These are phyloP conservation scores for Drosophila santomea DNA, from an alignment of 1,140 invertebrate species.

Conservation along the genomic window DNA sequence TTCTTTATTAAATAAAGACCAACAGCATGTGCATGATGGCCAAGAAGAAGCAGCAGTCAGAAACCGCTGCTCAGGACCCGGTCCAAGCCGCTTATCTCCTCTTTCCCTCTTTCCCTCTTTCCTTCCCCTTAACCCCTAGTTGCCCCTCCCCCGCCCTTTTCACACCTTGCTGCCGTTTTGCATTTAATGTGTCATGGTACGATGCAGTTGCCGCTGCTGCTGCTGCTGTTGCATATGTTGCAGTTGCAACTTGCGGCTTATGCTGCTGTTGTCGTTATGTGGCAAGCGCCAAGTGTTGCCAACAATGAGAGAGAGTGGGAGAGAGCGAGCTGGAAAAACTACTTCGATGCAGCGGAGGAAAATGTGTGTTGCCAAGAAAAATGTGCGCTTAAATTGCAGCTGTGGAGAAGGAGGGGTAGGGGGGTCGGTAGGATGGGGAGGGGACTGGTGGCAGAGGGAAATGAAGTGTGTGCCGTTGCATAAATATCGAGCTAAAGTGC, in stretches of 20 bases:
- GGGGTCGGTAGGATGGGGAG: not conserved
- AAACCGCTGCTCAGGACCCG: constrained; percentile 30
- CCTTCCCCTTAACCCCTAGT: constrained; percentile 9
- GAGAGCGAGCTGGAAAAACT: constrained; percentile 68
- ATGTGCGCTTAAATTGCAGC: constrained; percentile 80
- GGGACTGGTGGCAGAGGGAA: constrained; percentile 19
- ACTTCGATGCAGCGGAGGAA: constrained; percentile 67
- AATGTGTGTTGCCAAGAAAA: constrained; percentile 76
- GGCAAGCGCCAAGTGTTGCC: constrained; percentile 82
- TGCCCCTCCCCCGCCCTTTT: constrained; percentile 14
- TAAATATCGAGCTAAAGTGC: constrained; percentile 82
- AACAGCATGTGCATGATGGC: constrained; percentile 34
- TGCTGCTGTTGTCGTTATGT: constrained; percentile 71
- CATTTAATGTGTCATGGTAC: constrained; percentile 82
- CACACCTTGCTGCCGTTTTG: constrained; percentile 63
- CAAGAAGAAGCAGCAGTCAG: constrained; percentile 14
- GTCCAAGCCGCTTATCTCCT: constrained; percentile 27
- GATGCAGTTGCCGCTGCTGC: constrained; percentile 64
- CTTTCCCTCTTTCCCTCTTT: constrained; percentile 30
- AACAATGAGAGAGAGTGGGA: constrained; percentile 54
- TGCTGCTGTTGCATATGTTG: constrained; percentile 68
- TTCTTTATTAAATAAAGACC: constrained; percentile 79
- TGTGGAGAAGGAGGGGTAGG: constrained; percentile 13
- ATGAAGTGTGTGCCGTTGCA: constrained; percentile 79
- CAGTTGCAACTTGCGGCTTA: constrained; percentile 68